A percentile compares a stretch with the other conserved stretches of the same genome.
Evolutionary conservation across 1,140 invertebrate species (phyloP).

Genomic region (Drosophila saltans): DNA sequence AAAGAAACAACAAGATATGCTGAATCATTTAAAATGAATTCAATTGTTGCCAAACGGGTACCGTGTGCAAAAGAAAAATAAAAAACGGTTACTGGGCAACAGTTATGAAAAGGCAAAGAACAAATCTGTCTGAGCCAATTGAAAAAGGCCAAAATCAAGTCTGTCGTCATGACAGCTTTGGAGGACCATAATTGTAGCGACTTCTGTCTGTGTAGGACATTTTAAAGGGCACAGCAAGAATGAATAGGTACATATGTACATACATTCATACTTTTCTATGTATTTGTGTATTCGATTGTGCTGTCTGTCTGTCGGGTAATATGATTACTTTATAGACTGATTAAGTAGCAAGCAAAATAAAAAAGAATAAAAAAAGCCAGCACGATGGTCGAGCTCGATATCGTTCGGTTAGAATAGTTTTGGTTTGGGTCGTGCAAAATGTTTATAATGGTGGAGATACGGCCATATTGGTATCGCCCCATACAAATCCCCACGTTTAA

Average conservation of each 20-base stretch:
- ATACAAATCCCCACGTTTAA: background rate
- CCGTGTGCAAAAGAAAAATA: background rate
- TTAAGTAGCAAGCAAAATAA: too few relatives aligned
- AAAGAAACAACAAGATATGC: background rate
- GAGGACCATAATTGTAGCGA: background rate
- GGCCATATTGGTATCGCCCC: background rate
- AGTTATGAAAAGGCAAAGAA: constrained; percentile 2
- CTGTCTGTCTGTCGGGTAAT: too few relatives aligned
- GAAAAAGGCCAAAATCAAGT: background rate
- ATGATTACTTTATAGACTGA: too few relatives aligned
- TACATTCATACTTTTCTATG: too few relatives aligned
- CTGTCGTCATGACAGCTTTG: constrained; percentile 1
- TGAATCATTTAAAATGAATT: constrained; percentile 7
- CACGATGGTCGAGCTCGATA: background rate
- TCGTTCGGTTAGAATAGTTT: background rate
- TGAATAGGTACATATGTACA: background rate
- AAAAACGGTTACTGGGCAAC: background rate
- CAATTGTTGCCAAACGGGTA: background rate
- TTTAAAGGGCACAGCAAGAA: constrained; percentile 22
- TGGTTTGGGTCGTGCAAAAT: background rate
- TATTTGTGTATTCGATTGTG: too few relatives aligned
- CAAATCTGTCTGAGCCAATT: constrained; percentile 1
- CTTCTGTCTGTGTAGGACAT: constrained; percentile 14
- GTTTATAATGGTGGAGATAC: background rate
- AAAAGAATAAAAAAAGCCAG: background rate